Evolutionary conservation across 2,797 vertebrate species (phyloP), one percentile per base, ranked within the genome.

Genomic region (Phataginus tetradactyla): DNA sequence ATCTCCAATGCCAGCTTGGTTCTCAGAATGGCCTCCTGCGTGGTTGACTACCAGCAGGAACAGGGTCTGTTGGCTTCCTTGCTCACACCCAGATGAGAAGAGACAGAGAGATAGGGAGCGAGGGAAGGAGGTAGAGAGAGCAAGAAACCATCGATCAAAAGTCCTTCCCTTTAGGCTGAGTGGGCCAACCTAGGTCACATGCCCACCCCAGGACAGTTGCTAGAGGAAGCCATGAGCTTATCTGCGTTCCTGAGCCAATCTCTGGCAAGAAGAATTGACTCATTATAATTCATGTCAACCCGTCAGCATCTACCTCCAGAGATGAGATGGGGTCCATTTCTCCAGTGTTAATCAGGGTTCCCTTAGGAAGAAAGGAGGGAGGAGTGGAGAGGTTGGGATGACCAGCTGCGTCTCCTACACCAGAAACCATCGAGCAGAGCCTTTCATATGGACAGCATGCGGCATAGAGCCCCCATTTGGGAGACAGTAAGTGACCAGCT

Each of bases 401-500:
- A 72, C 34, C 6, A 45, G 74, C 83, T 8, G 20, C 4, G 0
- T 69, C 25, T 20, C 32, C 42, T 10, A 81, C 21, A 32, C 23
- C 25, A 59, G 59, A 34, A 74, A 11, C 55, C 23, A 15, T 37
- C 13, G 42, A 20, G 25, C 57, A 39, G 72, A 42, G 29, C 17
- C 64, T 37, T 37, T 51, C 75, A 3, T 3, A 2, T 10, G 13
- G 32, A 13, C 7, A 32, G 57, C 25, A 9, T 3, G 0, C 0
- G 7, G 14, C 39, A 45, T 9, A 8, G 45, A 42, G 53, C 34
- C 55, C 49, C 0, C 20, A 10, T 3, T 32, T 0, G 0, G 39
- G 3, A 59, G 45, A 64, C 0, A 45, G 42, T 18, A 55, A 14
- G 18, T 5, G 63, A 15, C 64, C 51, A n/a, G 49, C 20, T 32